Conservation (phyloP, 53 echinoderm and acorn worm species). For the Crossaster papposus region DNA sequence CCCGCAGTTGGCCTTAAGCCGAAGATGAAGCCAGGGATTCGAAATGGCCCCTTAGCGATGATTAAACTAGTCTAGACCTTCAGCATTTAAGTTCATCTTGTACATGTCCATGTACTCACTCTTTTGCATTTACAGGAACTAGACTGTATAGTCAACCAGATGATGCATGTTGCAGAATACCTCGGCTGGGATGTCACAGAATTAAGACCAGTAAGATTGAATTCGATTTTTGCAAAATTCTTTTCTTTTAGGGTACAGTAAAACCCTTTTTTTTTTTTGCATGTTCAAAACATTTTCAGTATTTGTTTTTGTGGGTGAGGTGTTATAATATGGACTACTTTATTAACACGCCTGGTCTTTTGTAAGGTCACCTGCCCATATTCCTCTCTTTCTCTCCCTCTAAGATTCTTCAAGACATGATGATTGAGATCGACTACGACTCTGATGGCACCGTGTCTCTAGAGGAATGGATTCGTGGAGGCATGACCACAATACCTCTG, state of each 20-base stretch:
- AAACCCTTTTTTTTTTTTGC: too few relatives aligned
- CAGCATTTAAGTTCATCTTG: background rate
- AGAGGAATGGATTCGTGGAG: conserved; percentile 99
- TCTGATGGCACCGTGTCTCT: conserved; percentile 97
- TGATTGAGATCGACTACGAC: conserved; percentile 99
- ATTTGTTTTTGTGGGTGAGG: too few relatives aligned
- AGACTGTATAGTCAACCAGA: conserved; percentile 99
- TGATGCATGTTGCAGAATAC: conserved; percentile 99
- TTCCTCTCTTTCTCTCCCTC: conserved; percentile 1
- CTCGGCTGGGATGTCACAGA: conserved; percentile 99
- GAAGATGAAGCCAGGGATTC: too few relatives aligned
- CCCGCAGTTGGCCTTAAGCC: too few relatives aligned
- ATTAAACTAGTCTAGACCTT: background rate
- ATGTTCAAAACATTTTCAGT: too few relatives aligned
- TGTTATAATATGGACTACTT: too few relatives aligned
- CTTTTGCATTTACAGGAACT: conserved; percentile 70
- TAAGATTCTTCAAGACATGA: conserved; percentile 98
- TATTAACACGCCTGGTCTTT: background rate
- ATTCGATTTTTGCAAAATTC: too few relatives aligned
- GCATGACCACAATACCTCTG: conserved; percentile 98
- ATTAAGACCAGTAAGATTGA: conserved; percentile 89
- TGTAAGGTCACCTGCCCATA: background rate
- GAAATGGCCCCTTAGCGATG: too few relatives aligned
- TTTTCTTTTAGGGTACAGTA: too few relatives aligned
- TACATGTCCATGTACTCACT: background rate